A percentile compares a stretch with the other conserved stretches of the same genome.
These are phyloP conservation scores for Zosterops pallidus DNA, from an alignment of 2,113 vertebrate genomes.

Conservation along the genomic window DNA sequence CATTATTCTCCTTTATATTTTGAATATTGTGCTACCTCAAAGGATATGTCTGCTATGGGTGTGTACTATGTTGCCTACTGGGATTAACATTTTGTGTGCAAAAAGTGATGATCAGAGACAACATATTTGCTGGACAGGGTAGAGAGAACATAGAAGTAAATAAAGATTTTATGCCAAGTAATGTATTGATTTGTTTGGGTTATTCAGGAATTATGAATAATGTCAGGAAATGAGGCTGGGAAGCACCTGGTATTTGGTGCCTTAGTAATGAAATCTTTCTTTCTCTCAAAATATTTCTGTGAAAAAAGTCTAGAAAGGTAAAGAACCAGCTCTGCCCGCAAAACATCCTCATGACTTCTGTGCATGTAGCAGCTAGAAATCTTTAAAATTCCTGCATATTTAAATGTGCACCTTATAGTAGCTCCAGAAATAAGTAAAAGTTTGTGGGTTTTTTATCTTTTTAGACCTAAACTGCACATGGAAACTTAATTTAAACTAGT, in stretches of 20 bases:
- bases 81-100: background rate
- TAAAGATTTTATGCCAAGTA: background rate
- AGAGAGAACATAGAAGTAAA: background rate
- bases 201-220: background rate
- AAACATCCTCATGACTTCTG: background rate
- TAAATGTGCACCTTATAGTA: background rate
- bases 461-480: background rate
- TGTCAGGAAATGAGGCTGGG: background rate
- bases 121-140: background rate
- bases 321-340: background rate
- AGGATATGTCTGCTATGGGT: background rate
- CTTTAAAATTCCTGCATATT: background rate
- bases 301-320: background rate
- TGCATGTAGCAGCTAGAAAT: background rate
- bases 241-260: background rate
- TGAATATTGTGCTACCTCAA: background rate
- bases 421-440: background rate
- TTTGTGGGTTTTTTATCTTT: background rate
- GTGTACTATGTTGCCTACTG: background rate
- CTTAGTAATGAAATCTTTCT: background rate
- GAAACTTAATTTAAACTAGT: background rate
- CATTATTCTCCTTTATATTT: background rate
- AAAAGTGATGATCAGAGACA: background rate
- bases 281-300: background rate
- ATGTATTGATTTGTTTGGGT: background rate